Evolutionary conservation across 2,888 invertebrate genomes (phyloP).

Genomic region (Harmothoe impar): DNA sequence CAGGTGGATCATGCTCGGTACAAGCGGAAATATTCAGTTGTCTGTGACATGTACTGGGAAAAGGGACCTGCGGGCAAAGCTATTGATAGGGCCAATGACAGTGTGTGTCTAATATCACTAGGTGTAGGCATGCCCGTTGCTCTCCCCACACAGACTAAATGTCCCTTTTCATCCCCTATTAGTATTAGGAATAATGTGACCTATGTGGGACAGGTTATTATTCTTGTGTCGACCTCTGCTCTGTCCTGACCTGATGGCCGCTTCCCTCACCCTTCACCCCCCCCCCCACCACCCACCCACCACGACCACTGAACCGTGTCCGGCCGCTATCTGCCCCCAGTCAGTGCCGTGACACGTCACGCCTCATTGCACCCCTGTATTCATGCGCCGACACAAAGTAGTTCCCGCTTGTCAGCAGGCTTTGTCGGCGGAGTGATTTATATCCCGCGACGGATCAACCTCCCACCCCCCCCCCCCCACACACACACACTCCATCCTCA

Average conservation of each 20-base stretch:
- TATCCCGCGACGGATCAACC: not conserved
- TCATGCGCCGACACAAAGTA: constrained; percentile 20
- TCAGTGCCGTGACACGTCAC: constrained; percentile 42
- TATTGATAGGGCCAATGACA: too few relatives aligned
- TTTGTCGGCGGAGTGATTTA: constrained; percentile 17
- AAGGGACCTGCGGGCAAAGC: too few relatives aligned
- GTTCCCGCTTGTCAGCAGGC: not conserved
- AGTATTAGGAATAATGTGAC: too few relatives aligned
- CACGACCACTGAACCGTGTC: not conserved
- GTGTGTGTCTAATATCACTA: too few relatives aligned
- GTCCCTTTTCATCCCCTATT: too few relatives aligned
- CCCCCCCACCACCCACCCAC: not conserved
- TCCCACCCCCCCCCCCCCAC: not conserved
- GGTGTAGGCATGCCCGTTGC: too few relatives aligned
- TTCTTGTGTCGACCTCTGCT: not conserved
- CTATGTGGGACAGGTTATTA: too few relatives aligned
- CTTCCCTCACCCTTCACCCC: not conserved
- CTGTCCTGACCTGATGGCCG: not conserved
- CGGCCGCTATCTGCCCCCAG: constrained; percentile 4
- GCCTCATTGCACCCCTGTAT: constrained; percentile 26
- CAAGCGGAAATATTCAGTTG: too few relatives aligned
- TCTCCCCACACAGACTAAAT: too few relatives aligned
- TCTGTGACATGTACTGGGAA: too few relatives aligned
- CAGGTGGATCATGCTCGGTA: too few relatives aligned
- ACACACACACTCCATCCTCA: not conserved